A percentile compares a stretch with the other conserved stretches of the same genome.
Conservation (phyloP, 2,888 invertebrate species). For the Lomographa bimaculata region DNA sequence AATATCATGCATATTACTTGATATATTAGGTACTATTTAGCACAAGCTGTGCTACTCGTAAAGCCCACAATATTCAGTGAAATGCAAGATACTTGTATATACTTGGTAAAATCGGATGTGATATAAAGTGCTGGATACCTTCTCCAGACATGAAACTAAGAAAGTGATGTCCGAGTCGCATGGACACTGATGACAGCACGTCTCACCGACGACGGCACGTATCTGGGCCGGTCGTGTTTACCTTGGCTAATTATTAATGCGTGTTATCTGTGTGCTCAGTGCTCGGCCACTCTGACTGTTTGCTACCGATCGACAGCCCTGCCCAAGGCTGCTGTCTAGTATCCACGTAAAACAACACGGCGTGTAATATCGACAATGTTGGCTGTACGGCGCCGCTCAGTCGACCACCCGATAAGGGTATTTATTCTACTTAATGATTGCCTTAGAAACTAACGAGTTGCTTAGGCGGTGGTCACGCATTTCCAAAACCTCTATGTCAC, state of each 20-base stretch:
- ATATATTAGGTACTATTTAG: too few relatives aligned
- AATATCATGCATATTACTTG: too few relatives aligned
- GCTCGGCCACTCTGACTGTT: slow-evolving; percentile 60
- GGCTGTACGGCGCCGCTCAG: slow-evolving; percentile 35
- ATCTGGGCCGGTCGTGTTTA: slow-evolving; percentile 71
- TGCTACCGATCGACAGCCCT: slow-evolving; percentile 59
- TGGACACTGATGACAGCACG: slow-evolving; percentile 35
- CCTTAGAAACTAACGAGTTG: slow-evolving; percentile 18
- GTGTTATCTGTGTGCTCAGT: slow-evolving; percentile 67
- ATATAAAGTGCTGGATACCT: too few relatives aligned
- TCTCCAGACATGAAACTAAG: too few relatives aligned
- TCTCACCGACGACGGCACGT: slow-evolving; percentile 34
- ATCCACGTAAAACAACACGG: slow-evolving; percentile 34
- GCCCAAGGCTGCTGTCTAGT: slow-evolving; percentile 43
- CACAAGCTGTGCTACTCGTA: too few relatives aligned
- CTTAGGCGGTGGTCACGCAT: not conserved
- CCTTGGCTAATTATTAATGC: slow-evolving; percentile 77
- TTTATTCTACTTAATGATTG: slow-evolving; percentile 14
- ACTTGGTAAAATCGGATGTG: too few relatives aligned
- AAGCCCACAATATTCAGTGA: too few relatives aligned
- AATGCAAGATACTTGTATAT: too few relatives aligned
- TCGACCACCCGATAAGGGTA: slow-evolving; percentile 23
- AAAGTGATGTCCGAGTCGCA: slow-evolving; percentile 17
- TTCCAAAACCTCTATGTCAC: slow-evolving; percentile 4
- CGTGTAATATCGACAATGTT: slow-evolving; percentile 34